Evolutionary conservation across 2,113 vertebrate genomes (phyloP), one percentile per base, ranked within the genome.

Genomic region (Daphoenositta chrysoptera): DNA sequence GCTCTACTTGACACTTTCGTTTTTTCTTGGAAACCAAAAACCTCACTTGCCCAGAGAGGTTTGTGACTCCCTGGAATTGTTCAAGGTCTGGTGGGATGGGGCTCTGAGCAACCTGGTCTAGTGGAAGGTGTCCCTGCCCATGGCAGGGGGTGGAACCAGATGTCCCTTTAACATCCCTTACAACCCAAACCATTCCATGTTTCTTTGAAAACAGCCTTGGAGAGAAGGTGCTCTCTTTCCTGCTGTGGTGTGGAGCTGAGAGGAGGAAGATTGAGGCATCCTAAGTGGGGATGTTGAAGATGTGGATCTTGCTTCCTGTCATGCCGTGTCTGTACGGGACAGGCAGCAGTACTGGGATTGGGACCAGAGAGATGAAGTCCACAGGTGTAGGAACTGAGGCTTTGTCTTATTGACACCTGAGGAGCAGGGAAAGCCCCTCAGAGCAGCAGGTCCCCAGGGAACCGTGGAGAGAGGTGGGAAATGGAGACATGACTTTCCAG

Each of bases 281-380:
- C 75, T 14, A 6, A 22, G 58, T 24, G 17, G 23, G 61, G n/a
- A 21, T 72, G 28, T 35, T 64, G 71, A 65, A 61, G 50, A 21
- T 20, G 4, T 17, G 37, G 13, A 5, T 56, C 33, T 37, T 16
- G n/a, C 1, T 7, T 33, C 19, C 48, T 7, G 8, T 51, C 31
- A 8, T 2, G 1, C n/a, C 5, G 1, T 13, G n/a, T 28, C n/a
- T 53, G 60, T 2, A 17, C 18, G 12, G 51, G n/a, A 17, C 30
- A 30, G 23, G 27, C 26, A 39, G 66, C 33, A 47, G 27, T 30
- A 50, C 17, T 35, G 53, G 63, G 14, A 6, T 6, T 48, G 69
- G 44, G 58, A 53, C 47, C 39, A 37, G 84, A n/a, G 40, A 48
- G 61, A 33, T 31, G 27, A 58, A 33, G 24, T 27, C 26, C 18